Evolutionary conservation across 2,113 vertebrate species (phyloP), one percentile per base, ranked within the genome.

Genomic region (Eolophus roseicapilla): DNA sequence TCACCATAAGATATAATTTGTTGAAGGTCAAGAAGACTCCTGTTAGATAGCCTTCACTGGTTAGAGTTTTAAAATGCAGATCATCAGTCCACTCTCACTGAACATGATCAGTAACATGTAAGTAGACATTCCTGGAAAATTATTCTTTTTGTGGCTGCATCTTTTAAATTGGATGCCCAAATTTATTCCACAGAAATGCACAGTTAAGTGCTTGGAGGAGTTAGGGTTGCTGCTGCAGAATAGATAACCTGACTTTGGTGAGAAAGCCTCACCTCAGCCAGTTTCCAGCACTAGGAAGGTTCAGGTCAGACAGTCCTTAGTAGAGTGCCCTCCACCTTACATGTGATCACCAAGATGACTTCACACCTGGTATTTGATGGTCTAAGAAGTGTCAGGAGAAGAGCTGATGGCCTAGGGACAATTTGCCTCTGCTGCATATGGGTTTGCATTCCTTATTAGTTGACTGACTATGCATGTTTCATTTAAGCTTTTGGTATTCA

Each of bases 11-110:
- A 77, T 69, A 46, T 11, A 52, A 75, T 71, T 93, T 91, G 9
- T 60, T 92, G 89, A 92, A 92, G 77, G 77, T 91, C 74, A 93
- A 82, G 73, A 92, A 64, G 50, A 55, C 11, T 94, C 39, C 29
- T 28, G 43, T 76, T 92, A 55, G 81, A 71, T 67, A 75, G 76
- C 76, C 81, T 43, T 78, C 75, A 47, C 37, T 84, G 20, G 55
- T 52, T 63, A 55, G n/a, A 53, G 33, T 86, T 92, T 88, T 75
- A 71, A 88, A 94, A 81, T 64, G 27, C 8, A 73, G 20, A 52
- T 90, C 17, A 37, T 81, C 69, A 44, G 43, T 64, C 52, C 12
- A 21, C 23, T 75, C 11, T 67, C 55, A 14, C 60, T 81, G 3
- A 52, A 75, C 19, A 31, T 19, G 47, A 71, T 82, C 39, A 47